A percentile compares a stretch with the other conserved stretches of the same genome.
Evolutionary conservation across 2,888 invertebrate species (phyloP).

Genomic region (Trachelus troglodyta): DNA sequence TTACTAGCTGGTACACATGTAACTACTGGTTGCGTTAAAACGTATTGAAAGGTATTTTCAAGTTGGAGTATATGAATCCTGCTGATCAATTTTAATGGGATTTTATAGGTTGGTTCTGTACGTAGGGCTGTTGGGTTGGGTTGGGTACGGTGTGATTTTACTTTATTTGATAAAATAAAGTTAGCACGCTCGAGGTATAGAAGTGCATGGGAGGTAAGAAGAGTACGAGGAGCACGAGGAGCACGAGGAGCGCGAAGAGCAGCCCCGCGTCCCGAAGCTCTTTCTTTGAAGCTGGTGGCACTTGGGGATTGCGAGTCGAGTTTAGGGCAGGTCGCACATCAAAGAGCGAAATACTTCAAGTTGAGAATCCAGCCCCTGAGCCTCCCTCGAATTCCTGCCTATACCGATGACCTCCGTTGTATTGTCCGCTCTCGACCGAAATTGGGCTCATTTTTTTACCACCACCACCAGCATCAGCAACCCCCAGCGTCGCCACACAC

Average conservation of each 20-base stretch:
- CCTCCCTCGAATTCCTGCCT: constrained; percentile 12
- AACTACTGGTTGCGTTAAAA: not conserved
- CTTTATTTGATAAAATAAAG: not conserved
- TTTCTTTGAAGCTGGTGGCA: constrained; percentile 55
- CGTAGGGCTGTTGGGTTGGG: not conserved
- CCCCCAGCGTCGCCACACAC: constrained; percentile 23
- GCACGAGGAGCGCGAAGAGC: constrained; percentile 27
- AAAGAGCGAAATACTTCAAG: constrained; percentile 64
- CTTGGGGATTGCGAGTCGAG: constrained; percentile 47
- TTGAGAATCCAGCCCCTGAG: constrained; percentile 48
- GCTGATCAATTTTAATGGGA: not conserved
- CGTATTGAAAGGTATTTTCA: not conserved
- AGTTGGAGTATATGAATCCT: not conserved
- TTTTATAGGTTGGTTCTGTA: not conserved
- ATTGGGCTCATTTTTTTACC: constrained; percentile 52
- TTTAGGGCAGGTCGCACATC: constrained; percentile 60
- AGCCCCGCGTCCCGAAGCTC: constrained; percentile 42
- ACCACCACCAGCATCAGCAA: not conserved
- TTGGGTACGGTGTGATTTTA: not conserved
- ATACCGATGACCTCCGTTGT: constrained; percentile 52
- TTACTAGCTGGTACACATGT: not conserved
- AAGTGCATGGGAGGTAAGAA: constrained; percentile 3
- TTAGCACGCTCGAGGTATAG: not conserved
- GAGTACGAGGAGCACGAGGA: constrained; percentile 20
- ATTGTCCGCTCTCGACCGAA: constrained; percentile 56